Evolutionary conservation across 2,113 vertebrate species (phyloP), one percentile per base, ranked within the genome.

Genomic region (Rhinoderma darwinii): DNA sequence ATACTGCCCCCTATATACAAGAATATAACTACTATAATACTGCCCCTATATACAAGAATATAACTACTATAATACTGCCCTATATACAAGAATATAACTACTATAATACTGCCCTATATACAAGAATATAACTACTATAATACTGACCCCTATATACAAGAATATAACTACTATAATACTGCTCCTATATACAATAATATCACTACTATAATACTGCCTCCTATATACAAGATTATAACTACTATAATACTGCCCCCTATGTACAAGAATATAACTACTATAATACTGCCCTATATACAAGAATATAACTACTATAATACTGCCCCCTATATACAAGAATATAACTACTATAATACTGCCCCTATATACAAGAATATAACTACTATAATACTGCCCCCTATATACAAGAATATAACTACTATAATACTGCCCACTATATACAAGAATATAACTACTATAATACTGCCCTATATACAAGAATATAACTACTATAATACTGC

Each of bases 151-250:
- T 63, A 63, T 63, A 9, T 63, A 63, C 59, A 63, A 63, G n/a
- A 27, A 63, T 63, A 63, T 63, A 63, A 63, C 59, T 30, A 63
- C 59, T 63, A 63, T 63, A 63, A 63, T 63, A 63, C 59, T 63
- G n/a, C 59, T 12, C 59, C 59, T 30, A 27, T 63, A 4, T 63
- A 63, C 59, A 63, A 63, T n/a, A 63, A 63, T 63, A 63, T 63
- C 11, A 63, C 59, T 63, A 63, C 59, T 63, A 63, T 63, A 63
- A 63, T 63, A 63, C 59, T 63, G 59, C 25, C n/a, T 50, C 59
- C 59, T 61, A 59, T 59, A 7, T 59, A 59, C 56, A 59, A 59
- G 56, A 59, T n/a, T 59, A 59, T 59, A 59, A 59, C 25, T 61
- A 61, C 59, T 27, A 61, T n/a, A n/a, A n/a, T n/a, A n/a, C n/a